phyloP scores from a whole-genome alignment of 2,888 invertebrate genomes.

The Xanthorhoe designata region DNA sequence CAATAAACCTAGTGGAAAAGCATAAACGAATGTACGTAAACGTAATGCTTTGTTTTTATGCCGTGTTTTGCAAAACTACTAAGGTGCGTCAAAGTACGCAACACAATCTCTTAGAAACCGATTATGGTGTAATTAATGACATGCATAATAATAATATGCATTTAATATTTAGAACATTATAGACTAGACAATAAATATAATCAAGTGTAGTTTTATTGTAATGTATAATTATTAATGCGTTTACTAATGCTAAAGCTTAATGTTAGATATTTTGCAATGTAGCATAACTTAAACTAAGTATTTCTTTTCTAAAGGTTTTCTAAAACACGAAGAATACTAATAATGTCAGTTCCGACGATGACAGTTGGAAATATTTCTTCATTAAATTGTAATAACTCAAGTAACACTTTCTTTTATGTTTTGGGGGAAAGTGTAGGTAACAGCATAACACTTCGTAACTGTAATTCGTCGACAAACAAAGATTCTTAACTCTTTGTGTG shows the following conservation, averaged over 20 bases:
- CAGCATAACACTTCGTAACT: not conserved
- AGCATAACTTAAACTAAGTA: too few relatives aligned
- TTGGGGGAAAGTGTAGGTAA: not conserved
- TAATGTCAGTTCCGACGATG: not conserved
- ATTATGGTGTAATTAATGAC: too few relatives aligned
- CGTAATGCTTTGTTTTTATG: conserved; percentile 22
- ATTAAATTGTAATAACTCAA: not conserved
- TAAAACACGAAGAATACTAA: too few relatives aligned
- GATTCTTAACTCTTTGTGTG: not conserved
- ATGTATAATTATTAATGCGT: too few relatives aligned
- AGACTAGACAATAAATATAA: too few relatives aligned
- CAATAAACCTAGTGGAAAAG: conserved; percentile 22
- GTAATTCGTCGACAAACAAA: not conserved
- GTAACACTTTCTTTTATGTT: not conserved
- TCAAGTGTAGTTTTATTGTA: too few relatives aligned
- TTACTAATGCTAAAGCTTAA: too few relatives aligned
- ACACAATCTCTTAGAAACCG: not conserved
- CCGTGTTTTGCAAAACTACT: not conserved
- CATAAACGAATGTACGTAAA: conserved; percentile 5
- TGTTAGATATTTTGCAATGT: too few relatives aligned
- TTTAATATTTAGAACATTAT: too few relatives aligned
- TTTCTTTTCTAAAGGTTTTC: too few relatives aligned
- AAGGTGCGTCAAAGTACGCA: not conserved
- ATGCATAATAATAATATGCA: too few relatives aligned
- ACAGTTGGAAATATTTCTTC: not conserved